Evolutionary conservation across 35 echinoderm and acorn worm genomes (phyloP).

Genomic region (Ophiothrix spiculata): DNA sequence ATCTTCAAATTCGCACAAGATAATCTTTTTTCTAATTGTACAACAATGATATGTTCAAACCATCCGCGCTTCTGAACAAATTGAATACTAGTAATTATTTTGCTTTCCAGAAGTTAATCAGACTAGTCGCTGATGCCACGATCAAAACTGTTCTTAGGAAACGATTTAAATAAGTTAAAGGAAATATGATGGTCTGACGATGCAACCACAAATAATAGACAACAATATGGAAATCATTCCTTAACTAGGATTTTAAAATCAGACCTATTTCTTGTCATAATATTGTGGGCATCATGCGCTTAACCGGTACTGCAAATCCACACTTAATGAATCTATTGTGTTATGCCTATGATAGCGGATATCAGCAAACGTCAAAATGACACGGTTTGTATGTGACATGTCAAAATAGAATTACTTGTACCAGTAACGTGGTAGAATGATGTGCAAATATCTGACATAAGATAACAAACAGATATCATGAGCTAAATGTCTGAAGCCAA

Average conservation of each 20-base stretch:
- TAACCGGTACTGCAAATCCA: background rate
- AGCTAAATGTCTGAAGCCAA: no score
- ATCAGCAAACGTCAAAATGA: background rate
- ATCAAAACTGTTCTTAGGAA: background rate
- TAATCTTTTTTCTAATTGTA: no score
- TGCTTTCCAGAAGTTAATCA: no score
- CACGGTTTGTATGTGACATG: background rate
- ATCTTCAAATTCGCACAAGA: no score
- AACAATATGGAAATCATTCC: background rate
- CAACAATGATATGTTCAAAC: no score
- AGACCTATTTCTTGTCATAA: no score
- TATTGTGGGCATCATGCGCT: background rate
- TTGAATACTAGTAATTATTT: no score
- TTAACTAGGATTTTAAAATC: background rate
- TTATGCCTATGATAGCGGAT: background rate
- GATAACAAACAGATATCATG: background rate
- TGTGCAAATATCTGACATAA: background rate
- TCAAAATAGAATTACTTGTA: background rate
- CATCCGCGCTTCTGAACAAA: no score
- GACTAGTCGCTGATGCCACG: no score
- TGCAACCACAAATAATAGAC: background rate
- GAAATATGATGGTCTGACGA: background rate
- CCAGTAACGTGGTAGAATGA: background rate
- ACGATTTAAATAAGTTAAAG: background rate
- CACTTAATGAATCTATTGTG: background rate